These are phyloP conservation scores for Ploceus nigricollis DNA, from an alignment of 2,113 vertebrate genomes.

Conservation along the genomic window DNA sequence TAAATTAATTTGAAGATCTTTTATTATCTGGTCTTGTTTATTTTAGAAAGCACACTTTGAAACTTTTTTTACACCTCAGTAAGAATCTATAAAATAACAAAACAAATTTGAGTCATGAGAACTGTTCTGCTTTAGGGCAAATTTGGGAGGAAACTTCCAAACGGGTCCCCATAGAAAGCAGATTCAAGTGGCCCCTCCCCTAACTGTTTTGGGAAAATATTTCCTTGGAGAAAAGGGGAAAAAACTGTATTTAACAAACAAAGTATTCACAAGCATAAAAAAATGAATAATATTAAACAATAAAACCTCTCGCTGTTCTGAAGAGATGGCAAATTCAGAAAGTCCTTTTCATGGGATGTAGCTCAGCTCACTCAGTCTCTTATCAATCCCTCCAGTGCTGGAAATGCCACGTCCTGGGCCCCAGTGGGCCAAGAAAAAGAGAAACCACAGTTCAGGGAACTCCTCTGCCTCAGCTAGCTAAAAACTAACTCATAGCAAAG, in stretches of 20 bases:
- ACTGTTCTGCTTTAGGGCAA: not conserved
- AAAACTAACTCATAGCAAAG: not conserved
- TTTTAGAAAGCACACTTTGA: not conserved
- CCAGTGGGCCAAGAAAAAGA: not conserved
- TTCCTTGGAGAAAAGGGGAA: not conserved
- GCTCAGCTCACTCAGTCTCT: not conserved
- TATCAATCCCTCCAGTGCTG: not conserved
- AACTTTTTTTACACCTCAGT: not conserved
- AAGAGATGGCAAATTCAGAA: not conserved
- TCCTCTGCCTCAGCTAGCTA: not conserved
- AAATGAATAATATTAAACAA: not conserved
- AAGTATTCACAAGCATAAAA: not conserved
- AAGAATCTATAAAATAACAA: not conserved
- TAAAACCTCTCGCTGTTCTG: not conserved
- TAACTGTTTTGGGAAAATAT: not conserved
- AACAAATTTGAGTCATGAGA: not conserved
- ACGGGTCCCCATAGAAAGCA: not conserved
- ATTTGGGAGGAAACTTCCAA: not conserved
- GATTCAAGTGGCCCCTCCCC: not conserved
- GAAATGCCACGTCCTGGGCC: not conserved
- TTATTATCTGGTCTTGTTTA: not conserved
- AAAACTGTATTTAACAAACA: not conserved
- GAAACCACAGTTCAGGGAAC: not conserved
- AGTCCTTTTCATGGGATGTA: not conserved
- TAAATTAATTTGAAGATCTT: not conserved